Percentiles rank a stretch among this genome's conserved stretches.
Evolutionary conservation across 2,797 vertebrate species (phyloP).

Genomic region (Rhinella marina): DNA sequence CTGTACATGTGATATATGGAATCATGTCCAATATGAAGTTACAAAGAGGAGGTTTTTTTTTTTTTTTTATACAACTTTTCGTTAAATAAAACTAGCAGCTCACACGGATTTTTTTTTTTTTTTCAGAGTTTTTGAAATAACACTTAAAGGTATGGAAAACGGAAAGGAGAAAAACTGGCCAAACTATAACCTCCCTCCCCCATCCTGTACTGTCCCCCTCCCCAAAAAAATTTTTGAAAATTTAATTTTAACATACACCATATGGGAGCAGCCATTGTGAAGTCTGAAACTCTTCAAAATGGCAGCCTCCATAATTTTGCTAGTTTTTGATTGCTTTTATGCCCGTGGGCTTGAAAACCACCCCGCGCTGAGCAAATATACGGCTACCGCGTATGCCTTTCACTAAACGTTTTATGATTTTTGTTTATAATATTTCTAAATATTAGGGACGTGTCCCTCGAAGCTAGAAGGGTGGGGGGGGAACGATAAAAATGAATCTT

Average conservation of each 20-base stretch:
- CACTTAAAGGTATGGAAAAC: conserved; percentile 68
- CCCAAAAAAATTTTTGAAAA: not conserved
- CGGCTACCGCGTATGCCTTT: not conserved
- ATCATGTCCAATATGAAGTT: conserved; percentile 77
- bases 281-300: not conserved
- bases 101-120: conserved; percentile 82
- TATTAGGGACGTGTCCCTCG: not conserved
- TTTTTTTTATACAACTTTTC: conserved; percentile 66
- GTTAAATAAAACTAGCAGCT: conserved; percentile 87
- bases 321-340: not conserved
- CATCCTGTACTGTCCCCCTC: not conserved
- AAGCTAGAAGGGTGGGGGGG: not conserved
- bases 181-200: conserved; percentile 39
- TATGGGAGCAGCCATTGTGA: not conserved
- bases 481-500: conserved; percentile 62
- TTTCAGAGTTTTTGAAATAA: conserved; percentile 76
- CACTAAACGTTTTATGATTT: conserved; percentile 13
- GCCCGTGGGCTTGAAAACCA: too few species aligned
- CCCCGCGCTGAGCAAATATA: not conserved
- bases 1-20: conserved; percentile 73
- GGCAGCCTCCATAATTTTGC: not conserved
- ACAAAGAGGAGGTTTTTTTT: conserved; percentile 75
- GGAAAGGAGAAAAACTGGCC: conserved; percentile 70
- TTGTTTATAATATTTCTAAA: not conserved
- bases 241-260: not conserved